phyloP scores from a whole-genome alignment of 2,888 invertebrate species.

The Molorchus minor region DNA sequence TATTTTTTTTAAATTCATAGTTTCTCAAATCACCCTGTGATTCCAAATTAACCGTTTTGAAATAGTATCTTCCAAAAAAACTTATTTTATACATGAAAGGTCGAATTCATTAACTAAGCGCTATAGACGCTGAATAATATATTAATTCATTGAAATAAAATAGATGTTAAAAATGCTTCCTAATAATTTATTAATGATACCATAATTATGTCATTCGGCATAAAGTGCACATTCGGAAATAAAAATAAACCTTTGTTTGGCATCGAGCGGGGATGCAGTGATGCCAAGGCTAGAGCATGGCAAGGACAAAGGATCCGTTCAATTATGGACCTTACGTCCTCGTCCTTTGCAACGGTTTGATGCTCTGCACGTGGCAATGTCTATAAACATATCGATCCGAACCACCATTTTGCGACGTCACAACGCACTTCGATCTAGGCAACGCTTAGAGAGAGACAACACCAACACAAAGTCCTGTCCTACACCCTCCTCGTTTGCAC shows the following conservation, averaged over 20 bases:
- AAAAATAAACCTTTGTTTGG: slow-evolving; percentile 20
- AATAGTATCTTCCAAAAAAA: too few relatives aligned
- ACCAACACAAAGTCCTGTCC: slow-evolving; percentile 51
- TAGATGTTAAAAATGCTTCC: too few relatives aligned
- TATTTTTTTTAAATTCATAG: too few relatives aligned
- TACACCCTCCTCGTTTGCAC: slow-evolving; percentile 41
- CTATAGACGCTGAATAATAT: too few relatives aligned
- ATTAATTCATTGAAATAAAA: too few relatives aligned
- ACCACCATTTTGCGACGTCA: slow-evolving; percentile 49
- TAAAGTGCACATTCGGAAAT: too few relatives aligned
- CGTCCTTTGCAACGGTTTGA: slow-evolving; percentile 48
- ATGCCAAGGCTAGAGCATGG: slow-evolving; percentile 22
- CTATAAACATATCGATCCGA: slow-evolving; percentile 56
- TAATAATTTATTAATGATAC: too few relatives aligned
- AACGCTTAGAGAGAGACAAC: slow-evolving; percentile 41
- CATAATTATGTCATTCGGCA: too few relatives aligned
- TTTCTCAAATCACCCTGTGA: too few relatives aligned
- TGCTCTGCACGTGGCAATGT: slow-evolving; percentile 43
- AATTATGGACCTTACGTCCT: slow-evolving; percentile 54
- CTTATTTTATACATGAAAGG: too few relatives aligned
- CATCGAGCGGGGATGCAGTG: slow-evolving; percentile 12
- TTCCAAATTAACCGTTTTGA: too few relatives aligned
- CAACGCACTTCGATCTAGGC: slow-evolving; percentile 40
- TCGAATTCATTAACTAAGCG: too few relatives aligned
- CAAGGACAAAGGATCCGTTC: slow-evolving; percentile 59